Evolutionary conservation across 1,140 invertebrate genomes (phyloP), one percentile per base, ranked within the genome.

Genomic region (Heliconius hermathena): DNA sequence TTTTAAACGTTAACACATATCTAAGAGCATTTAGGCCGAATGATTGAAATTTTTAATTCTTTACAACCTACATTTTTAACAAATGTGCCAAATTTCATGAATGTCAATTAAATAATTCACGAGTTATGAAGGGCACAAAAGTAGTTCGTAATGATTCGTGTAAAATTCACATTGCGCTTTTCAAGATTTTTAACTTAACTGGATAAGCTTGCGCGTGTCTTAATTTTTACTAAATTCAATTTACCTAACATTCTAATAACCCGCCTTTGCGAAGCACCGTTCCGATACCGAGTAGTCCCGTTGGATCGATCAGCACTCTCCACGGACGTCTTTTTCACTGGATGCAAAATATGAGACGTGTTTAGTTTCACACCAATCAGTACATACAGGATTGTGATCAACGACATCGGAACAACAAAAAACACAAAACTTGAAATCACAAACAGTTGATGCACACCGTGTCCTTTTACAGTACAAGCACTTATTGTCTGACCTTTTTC

Each of bases 341-440:
- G 91, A 87, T 93, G 91, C 57, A 95, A 78, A 29, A 95, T 87
- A 29, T 88, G 89, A 4, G 96, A 96, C 20, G 93, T 94, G 46
- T 95, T 95, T 73, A 97, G 91, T 84, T 96, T 95, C 33, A 97
- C 78, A 3, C 96, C 97, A 83, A 97, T 97, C 74, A 97, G 91
- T 70, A 96, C 94, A 84, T 98, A 97, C 73, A 97, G 90, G 60
- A 97, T 96, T 20, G 96, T 95, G 75, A 97, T 97, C 71, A 97
- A 92, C 3, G 96, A 95, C 96, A 97, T 97, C 8, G 97, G 97
- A 8, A 96, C 95, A n/a, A 97, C 96, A 86, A 98, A 98, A 88
- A 98, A 97, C 70, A 97, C 92, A 79, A 97, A 96, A 16, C 97
- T 97, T 11, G 97, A 97, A 73, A 97, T 95, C 84, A 97, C 95